These are phyloP conservation scores for Catostomus latipinnis DNA, from an alignment of 2,797 vertebrate species.

Conservation along the genomic window DNA sequence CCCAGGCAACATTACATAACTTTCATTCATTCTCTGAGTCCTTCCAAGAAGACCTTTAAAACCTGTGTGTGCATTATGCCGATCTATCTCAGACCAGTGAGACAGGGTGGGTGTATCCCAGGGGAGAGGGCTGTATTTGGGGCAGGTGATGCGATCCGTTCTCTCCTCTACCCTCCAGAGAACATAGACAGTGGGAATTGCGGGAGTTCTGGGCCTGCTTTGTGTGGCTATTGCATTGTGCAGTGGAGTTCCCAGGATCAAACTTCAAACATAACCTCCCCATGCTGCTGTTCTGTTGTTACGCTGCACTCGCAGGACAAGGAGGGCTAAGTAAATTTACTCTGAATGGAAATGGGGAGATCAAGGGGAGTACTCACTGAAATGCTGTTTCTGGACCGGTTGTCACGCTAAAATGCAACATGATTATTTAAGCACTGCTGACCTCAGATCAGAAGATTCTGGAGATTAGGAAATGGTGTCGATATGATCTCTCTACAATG, in stretches of 20 bases:
- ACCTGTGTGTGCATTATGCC: constrained; percentile 17
- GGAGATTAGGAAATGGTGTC: not conserved
- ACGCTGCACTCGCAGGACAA: constrained; percentile 68
- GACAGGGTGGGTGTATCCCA: constrained; percentile 67
- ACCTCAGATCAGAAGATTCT: constrained; percentile 7
- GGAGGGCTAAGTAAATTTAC: constrained; percentile 66
- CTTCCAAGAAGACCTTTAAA: constrained; percentile 14
- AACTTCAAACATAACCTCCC: constrained; percentile 76
- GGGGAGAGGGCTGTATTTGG: constrained; percentile 74
- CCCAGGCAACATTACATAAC: too few relatives aligned
- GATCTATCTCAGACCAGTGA: constrained; percentile 52
- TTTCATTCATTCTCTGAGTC: too few relatives aligned
- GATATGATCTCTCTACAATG: not conserved
- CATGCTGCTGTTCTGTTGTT: constrained; percentile 70
- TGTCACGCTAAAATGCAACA: not conserved
- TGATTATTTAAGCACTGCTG: not conserved
- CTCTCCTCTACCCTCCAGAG: constrained; percentile 76
- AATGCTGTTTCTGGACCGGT: constrained; percentile 22
- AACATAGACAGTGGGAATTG: constrained; percentile 75
- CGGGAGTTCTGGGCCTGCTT: constrained; percentile 65
- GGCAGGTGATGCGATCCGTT: constrained; percentile 79
- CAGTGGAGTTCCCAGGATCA: constrained; percentile 81
- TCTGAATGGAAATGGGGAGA: constrained; percentile 31
- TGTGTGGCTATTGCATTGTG: constrained; percentile 79
- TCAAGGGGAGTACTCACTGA: constrained; percentile 6